Percentiles rank a stretch among this genome's conserved stretches.
phyloP scores from a whole-genome alignment of 2,888 invertebrate species.

The Eristalis intricaria region DNA sequence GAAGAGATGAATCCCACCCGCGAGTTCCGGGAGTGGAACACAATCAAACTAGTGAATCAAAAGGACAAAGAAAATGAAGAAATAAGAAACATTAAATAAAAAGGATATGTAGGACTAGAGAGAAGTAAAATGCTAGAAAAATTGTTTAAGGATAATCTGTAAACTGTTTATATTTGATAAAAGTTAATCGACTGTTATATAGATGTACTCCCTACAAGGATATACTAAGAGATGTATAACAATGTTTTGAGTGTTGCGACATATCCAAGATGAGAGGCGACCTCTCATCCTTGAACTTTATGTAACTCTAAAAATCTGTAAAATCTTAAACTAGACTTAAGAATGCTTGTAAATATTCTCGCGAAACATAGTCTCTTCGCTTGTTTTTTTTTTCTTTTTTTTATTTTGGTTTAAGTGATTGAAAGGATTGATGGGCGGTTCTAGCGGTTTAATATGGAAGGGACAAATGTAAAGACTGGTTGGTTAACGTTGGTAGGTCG shows the following conservation, averaged over 20 bases:
- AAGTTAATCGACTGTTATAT: slow-evolving; percentile 62
- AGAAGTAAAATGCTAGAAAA: slow-evolving; percentile 28
- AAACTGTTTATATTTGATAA: slow-evolving; percentile 67
- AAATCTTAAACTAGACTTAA: slow-evolving; percentile 15
- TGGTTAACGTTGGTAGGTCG: no score
- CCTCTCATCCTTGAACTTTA: slow-evolving; percentile 47
- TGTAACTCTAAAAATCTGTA: slow-evolving; percentile 9
- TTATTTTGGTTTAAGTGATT: neutral
- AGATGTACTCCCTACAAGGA: slow-evolving; percentile 20
- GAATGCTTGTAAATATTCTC: slow-evolving; percentile 48
- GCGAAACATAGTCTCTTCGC: slow-evolving; percentile 15
- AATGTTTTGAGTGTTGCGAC: slow-evolving; percentile 13
- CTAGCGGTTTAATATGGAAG: no score
- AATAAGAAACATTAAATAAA: slow-evolving; percentile 1
- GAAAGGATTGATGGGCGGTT: neutral
- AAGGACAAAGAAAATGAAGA: neutral
- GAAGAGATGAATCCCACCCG: slow-evolving; percentile 56
- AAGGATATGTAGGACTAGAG: neutral
- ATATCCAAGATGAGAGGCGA: slow-evolving; percentile 43
- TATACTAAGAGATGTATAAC: neutral
- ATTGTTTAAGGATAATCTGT: slow-evolving; percentile 26
- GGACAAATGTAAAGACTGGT: no score
- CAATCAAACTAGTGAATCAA: slow-evolving; percentile 57
- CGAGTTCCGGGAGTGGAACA: slow-evolving; percentile 63
- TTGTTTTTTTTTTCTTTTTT: neutral